Conservation (phyloP, 37 sponge, comb jelly and placozoan species). For the Aplysina aerophoba region DNA sequence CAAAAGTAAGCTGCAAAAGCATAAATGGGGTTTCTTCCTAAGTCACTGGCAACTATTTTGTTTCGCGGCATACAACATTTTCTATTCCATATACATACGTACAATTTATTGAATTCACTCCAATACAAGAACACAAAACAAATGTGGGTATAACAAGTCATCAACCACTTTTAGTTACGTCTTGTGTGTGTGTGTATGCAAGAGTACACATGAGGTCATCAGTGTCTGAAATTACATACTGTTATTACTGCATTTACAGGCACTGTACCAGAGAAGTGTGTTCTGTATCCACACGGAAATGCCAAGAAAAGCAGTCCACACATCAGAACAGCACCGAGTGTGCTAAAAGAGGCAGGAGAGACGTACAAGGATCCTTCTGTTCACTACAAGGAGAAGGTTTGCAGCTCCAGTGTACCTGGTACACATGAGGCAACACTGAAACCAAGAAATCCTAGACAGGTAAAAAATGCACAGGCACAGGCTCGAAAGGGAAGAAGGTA, state of each 20-base stretch:
- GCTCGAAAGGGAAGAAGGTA: not conserved
- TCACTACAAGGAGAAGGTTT: constrained; percentile 24
- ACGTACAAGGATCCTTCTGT: not conserved
- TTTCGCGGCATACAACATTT: no score
- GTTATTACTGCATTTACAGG: not conserved
- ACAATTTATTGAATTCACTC: no score
- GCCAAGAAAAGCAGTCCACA: not conserved
- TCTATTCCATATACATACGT: no score
- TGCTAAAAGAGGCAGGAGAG: constrained; percentile 6
- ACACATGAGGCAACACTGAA: constrained; percentile 16
- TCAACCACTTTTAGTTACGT: no score
- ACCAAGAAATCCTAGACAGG: not conserved
- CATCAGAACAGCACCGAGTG: constrained; percentile 12
- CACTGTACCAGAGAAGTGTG: constrained; percentile 1
- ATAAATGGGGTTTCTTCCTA: no score
- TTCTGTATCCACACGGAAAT: not conserved
- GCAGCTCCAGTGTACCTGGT: not conserved
- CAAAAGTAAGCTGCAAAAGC: no score
- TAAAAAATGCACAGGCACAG: not conserved
- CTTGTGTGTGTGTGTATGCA: no score
- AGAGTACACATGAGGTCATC: no score
- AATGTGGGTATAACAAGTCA: no score
- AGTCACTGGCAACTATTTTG: no score
- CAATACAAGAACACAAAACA: no score
- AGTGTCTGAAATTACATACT: no score